Evolutionary conservation across 2,797 vertebrate species (phyloP).

Genomic region (Myotis daubentonii): DNA sequence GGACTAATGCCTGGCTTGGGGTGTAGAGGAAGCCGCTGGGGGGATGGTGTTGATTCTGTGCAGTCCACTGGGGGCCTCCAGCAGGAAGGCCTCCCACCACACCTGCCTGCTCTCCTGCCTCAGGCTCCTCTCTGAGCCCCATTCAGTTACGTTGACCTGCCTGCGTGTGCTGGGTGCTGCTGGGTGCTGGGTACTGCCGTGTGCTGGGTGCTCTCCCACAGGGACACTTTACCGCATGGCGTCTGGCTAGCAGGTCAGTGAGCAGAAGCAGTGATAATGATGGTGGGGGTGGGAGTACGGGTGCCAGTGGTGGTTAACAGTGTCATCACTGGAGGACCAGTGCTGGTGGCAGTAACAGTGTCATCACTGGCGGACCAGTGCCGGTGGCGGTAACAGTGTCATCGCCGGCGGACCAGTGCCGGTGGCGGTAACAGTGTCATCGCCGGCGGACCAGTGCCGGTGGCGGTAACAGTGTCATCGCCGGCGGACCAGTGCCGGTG

Average conservation of each 20-base stretch:
- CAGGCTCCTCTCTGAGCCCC: not conserved
- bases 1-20: not conserved
- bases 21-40: not conserved
- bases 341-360: not conserved
- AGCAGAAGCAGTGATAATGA: not conserved
- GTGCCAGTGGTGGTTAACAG: too few relatives aligned
- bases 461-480: not conserved
- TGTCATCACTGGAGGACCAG: not conserved
- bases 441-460: not conserved
- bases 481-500: not conserved
- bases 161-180: too few relatives aligned
- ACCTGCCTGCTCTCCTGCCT: not conserved
- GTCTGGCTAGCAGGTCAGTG: not conserved
- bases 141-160: not conserved
- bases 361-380: not conserved
- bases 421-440: not conserved
- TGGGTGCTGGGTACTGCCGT: accelerated
- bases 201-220: not conserved
- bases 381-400: not conserved
- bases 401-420: not conserved
- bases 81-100: not conserved
- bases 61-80: not conserved
- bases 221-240: not conserved
- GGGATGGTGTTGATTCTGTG: not conserved
- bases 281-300: not conserved